phyloP scores from a whole-genome alignment of 37 sponge, comb jelly and placozoan species.

The Halichondria panicea region DNA sequence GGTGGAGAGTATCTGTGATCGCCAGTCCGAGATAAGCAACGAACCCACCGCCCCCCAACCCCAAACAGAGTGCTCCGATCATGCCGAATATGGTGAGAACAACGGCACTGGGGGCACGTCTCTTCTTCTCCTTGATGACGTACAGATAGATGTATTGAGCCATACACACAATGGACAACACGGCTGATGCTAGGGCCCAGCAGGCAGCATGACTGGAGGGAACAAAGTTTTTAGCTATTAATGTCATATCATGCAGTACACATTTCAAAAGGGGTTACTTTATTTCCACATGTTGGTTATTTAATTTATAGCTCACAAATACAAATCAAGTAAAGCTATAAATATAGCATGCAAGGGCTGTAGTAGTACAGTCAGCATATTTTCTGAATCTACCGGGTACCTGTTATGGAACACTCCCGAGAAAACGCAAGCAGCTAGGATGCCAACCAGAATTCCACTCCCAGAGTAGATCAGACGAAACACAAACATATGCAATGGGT shows the following conservation, averaged over 20 bases:
- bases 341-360: neutral
- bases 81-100: constrained; percentile 15
- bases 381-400: neutral
- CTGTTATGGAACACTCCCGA: constrained; percentile 8
- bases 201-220: constrained; percentile 14
- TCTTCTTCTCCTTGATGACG: constrained; percentile 14
- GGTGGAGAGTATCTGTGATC: constrained; percentile 9
- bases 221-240: neutral
- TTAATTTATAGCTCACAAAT: neutral
- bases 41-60: constrained; percentile 9
- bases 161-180: constrained; percentile 16
- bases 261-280: neutral
- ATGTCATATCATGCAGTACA: neutral
- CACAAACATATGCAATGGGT: constrained; percentile 1
- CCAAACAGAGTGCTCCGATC: constrained; percentile 1
- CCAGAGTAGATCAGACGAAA: constrained; percentile 16
- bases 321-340: neutral
- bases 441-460: constrained; percentile 12
- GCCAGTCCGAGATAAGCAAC: constrained; percentile 41
- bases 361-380: neutral
- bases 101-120: neutral
- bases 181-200: constrained; percentile 51
- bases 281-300: neutral
- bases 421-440: constrained; percentile 20
- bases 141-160: constrained; percentile 59